Evolutionary conservation across 2,113 vertebrate genomes (phyloP).

Genomic region (Geothlypis trichas): DNA sequence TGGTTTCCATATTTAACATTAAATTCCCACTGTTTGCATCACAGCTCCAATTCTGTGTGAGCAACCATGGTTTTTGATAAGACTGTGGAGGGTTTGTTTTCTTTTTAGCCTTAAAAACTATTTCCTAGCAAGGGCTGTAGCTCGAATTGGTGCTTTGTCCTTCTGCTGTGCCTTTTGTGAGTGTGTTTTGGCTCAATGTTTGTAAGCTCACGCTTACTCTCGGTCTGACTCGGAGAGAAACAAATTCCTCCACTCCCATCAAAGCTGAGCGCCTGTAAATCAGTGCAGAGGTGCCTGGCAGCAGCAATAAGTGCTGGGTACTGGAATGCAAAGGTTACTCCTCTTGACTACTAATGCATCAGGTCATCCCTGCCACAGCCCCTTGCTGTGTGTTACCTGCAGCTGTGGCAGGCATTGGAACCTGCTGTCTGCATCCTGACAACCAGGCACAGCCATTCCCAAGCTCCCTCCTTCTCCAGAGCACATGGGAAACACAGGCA

Average conservation of each 20-base stretch:
- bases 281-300: background rate
- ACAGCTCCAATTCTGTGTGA: background rate
- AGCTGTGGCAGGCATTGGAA: background rate
- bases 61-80: background rate
- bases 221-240: background rate
- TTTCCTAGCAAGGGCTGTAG: background rate
- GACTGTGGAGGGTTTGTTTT: background rate
- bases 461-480: background rate
- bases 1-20: background rate
- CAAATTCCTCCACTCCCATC: background rate
- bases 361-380: background rate
- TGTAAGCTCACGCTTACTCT: background rate
- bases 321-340: background rate
- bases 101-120: background rate
- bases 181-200: background rate
- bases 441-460: background rate
- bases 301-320: background rate
- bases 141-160: background rate
- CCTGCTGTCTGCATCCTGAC: background rate
- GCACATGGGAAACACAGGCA: background rate
- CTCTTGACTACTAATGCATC: constrained; percentile 12
- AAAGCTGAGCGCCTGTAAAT: background rate
- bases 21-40: background rate
- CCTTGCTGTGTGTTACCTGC: background rate
- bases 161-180: background rate